phyloP scores from a whole-genome alignment of 2,797 vertebrate genomes.

The Typhlichthys eigenmanni region DNA sequence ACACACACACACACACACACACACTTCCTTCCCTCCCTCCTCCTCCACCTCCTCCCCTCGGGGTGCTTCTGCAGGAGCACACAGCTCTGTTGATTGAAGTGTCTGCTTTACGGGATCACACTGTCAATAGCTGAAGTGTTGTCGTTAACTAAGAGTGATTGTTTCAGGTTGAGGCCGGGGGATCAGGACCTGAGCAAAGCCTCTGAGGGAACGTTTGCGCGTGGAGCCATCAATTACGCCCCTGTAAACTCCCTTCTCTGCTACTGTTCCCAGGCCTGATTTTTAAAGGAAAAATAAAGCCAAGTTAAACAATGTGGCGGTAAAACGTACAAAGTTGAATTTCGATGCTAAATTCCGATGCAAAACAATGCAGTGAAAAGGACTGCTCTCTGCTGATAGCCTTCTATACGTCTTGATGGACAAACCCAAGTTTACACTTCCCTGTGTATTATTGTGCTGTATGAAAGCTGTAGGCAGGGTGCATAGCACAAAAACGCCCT shows the following conservation, averaged over 20 bases:
- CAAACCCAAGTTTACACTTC: conserved; percentile 41
- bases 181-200: conserved; percentile 76
- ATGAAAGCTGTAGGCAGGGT: conserved; percentile 46
- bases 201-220: conserved; percentile 67
- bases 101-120: conserved; percentile 80
- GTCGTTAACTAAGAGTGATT: conserved; percentile 81
- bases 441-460: conserved; percentile 20
- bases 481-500: conserved; percentile 61
- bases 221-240: conserved; percentile 69
- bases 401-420: conserved; percentile 26
- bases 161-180: conserved; percentile 75
- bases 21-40: conserved; percentile 37
- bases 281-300: conserved; percentile 18
- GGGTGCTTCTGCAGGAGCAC: conserved; percentile 54
- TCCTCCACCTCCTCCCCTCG: conserved; percentile 67
- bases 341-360: conserved; percentile 17
- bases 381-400: conserved; percentile 20
- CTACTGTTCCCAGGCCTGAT: conserved; percentile 32
- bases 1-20: conserved; percentile 12
- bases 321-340: conserved; percentile 35
- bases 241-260: conserved; percentile 43
- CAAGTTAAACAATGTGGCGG: conserved; percentile 15
- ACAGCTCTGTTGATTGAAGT: conserved; percentile 77
- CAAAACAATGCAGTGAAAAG: conserved; percentile 28
- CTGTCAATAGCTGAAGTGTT: conserved; percentile 81